Evolutionary conservation across 2,113 vertebrate genomes (phyloP), one percentile per base, ranked within the genome.

Genomic region (Cheirogaleus medius): DNA sequence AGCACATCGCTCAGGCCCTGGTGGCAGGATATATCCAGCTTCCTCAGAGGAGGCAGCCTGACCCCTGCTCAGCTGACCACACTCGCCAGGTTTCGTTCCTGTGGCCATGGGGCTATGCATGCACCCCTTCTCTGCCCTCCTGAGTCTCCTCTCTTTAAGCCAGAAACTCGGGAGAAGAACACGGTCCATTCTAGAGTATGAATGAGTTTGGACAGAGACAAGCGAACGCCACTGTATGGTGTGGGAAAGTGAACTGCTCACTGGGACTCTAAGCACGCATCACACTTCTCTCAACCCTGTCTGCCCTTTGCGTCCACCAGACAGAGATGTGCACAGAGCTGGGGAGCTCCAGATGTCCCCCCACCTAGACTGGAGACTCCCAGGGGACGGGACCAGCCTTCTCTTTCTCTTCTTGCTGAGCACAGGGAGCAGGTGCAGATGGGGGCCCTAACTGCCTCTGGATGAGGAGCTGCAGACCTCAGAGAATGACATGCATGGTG

Each of bases 401-500:
- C 44, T 60, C 27, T 87, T 77, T 47, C 47, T 71, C 25, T 54
- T 86, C 82, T 47, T 88, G 8, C 9, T 44, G 52, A 78, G 42
- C 42, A 54, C 23, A 49, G 20, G 56, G 47, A 4, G 74, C 8
- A n/a, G 49, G 56, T 58, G 80, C 42, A 56, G 54, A 29, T 13
- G 0, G 0, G 58, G 47, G 32, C n/a, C 2, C 23, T 29, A 3
- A 32, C 0, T 44, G n/a, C 42, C 77, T 83, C 12, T 69, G 54
- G 56, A 82, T 3, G 5, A 78, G 85, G 27, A 69, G 9, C 60
- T 13, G 14, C 9, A 39, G 37, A 44, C 66, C 83, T 69, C 3
- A 7, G 11, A 90, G 96, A 97, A 89, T 94, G 89, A 21, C 82
- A 81, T 44, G 89, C 42, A 73, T 95, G 85, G 32, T 85, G 85